Evolutionary conservation across 2,797 vertebrate genomes (phyloP), one percentile per base, ranked within the genome.

Genomic region (Phylloscopus collybita): DNA sequence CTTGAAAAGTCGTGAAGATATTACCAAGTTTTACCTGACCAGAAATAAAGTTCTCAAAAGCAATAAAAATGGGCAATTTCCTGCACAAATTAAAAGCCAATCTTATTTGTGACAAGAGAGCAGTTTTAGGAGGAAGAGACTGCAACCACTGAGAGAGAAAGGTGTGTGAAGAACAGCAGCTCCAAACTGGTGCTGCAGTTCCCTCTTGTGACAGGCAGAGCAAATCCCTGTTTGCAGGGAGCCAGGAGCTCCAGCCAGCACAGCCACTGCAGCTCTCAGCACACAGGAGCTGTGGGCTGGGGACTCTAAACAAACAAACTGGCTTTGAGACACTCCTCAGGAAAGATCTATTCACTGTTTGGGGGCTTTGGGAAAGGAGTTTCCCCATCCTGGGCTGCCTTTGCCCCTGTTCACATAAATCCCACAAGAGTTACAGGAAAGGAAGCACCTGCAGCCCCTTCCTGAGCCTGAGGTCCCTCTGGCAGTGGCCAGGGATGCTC

Each of bases 191-290:
- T 40, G 91, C 85, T 95, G 84, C 92, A 92, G 70, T 85, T 71
- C 95, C 95, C 95, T 86, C 95, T 93, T 26, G 91, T 13, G 96
- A 83, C 87, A 80, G 84, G 12, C 73, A 36, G n/a, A 60, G 80
- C n/a, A 29, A 60, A 72, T 9, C 72, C 80, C 40, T 11, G 0
- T 0, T 19, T 14, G 23, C 57, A 71, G 72, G 57, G 44, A 44
- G 2, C 4, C 36, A 11, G 56, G 78, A 38, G 26, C 22, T 15
- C 64, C 57, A 5, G 16, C 0, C 50, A 2, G 7, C 51, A 3
- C 6, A 27, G 69, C 27, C 64, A 6, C n/a, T 4, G 27, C 29
- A 36, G 30, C 57, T 29, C 6, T 1, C 0, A 0, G 13, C 70
- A 29, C 40, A 27, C 18, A 2, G 1, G 29, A 16, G 14, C 0